A percentile compares a stretch with the other conserved stretches of the same genome.
phyloP scores from a whole-genome alignment of 1,140 invertebrate genomes.

The Hyles euphorbiae region DNA sequence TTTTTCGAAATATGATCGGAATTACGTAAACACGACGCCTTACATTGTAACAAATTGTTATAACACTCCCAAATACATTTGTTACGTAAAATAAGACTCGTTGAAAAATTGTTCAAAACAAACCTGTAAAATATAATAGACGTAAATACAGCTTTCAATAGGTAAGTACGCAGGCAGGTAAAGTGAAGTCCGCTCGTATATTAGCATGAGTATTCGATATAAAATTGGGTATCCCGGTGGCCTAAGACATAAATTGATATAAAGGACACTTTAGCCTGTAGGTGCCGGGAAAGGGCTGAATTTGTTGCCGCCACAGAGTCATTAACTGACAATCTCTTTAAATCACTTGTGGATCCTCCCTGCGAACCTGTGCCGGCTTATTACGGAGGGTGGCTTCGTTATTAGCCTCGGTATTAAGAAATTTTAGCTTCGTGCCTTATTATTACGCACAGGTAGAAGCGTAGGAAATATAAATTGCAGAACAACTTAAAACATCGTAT shows the following conservation, averaged over 20 bases:
- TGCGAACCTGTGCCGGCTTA: slow-evolving; percentile 46
- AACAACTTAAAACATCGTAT: slow-evolving; percentile 10
- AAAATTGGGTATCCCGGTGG: slow-evolving; percentile 23
- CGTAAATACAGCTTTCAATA: neutral
- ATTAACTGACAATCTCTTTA: slow-evolving; percentile 74
- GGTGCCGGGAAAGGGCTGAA: slow-evolving; percentile 59
- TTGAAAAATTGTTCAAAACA: no score
- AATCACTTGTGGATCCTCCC: slow-evolving; percentile 68
- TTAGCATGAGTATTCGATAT: slow-evolving; percentile 30
- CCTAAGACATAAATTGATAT: slow-evolving; percentile 33
- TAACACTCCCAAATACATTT: no score
- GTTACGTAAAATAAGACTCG: no score
- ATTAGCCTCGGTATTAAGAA: slow-evolving; percentile 52
- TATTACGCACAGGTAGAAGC: slow-evolving; percentile 4
- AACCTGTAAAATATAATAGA: neutral
- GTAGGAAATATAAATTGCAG: slow-evolving; percentile 10
- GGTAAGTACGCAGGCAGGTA: neutral
- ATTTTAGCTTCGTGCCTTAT: slow-evolving; percentile 37
- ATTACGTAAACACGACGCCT: no score
- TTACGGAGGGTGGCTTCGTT: slow-evolving; percentile 50
- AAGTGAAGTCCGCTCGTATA: slow-evolving; percentile 10
- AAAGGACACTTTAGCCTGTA: slow-evolving; percentile 48
- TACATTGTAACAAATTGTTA: no score
- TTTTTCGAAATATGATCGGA: no score
- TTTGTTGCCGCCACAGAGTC: slow-evolving; percentile 59